These are phyloP conservation scores for Ammodytes dubius DNA, from an alignment of 2,113 vertebrate genomes.

Conservation along the genomic window DNA sequence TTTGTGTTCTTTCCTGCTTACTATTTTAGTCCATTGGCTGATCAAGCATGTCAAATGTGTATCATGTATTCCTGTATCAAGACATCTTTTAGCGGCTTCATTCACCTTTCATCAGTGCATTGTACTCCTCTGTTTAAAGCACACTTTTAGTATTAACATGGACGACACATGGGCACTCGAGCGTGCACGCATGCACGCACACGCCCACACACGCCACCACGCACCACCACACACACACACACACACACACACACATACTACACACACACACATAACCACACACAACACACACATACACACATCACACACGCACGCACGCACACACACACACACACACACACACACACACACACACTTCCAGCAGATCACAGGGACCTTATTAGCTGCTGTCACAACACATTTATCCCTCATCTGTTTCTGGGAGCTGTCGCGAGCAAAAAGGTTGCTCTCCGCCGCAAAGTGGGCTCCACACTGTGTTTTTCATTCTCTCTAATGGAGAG, in stretches of 20 bases:
- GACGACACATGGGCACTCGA: slow-evolving; percentile 17
- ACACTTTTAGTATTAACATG: slow-evolving; percentile 27
- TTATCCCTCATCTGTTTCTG: slow-evolving; percentile 86
- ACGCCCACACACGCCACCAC: slow-evolving; percentile 1
- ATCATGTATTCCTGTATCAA: slow-evolving; percentile 42
- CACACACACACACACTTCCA: slow-evolving; percentile 41
- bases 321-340: slow-evolving; percentile 9
- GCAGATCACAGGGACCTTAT: slow-evolving; percentile 80
- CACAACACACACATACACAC: slow-evolving; percentile 15
- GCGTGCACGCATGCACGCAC: background rate
- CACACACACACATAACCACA: slow-evolving; percentile 20
- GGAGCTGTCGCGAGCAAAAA: slow-evolving; percentile 76
- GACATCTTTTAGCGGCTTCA: slow-evolving; percentile 30
- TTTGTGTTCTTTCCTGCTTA: slow-evolving; percentile 43
- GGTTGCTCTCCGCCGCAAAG: slow-evolving; percentile 80
- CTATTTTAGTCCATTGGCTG: slow-evolving; percentile 63
- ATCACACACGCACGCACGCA: background rate
- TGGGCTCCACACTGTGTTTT: slow-evolving; percentile 81
- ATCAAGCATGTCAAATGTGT: slow-evolving; percentile 67
- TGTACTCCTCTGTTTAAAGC: slow-evolving; percentile 42
- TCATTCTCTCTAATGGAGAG: slow-evolving; percentile 85
- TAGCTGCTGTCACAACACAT: slow-evolving; percentile 88
- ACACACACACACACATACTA: slow-evolving; percentile 12
- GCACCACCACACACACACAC: slow-evolving; percentile 23
- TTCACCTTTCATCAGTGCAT: slow-evolving; percentile 46